These are phyloP conservation scores for Amphibalanus amphitrite DNA, from an alignment of 1,140 invertebrate genomes.

Conservation along the genomic window DNA sequence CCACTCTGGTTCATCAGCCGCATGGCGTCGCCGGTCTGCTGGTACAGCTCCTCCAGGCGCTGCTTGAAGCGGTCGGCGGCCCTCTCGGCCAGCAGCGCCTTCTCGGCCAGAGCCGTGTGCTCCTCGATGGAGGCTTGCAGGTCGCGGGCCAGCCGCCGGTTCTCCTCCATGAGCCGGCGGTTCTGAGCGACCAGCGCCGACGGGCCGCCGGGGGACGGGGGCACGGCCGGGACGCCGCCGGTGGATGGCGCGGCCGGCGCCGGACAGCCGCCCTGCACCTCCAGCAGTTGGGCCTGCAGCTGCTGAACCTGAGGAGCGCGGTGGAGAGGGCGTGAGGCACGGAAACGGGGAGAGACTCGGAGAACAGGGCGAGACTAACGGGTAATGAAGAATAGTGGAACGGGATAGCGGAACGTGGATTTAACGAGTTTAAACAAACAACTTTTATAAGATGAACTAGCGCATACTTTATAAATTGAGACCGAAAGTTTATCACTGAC, in stretches of 20 bases:
- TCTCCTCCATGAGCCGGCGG: constrained; percentile 18
- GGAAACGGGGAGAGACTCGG: no score
- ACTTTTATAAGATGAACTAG: no score
- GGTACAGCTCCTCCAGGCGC: constrained; percentile 24
- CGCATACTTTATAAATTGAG: no score
- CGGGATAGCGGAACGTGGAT: no score
- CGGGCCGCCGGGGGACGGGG: constrained; percentile 6
- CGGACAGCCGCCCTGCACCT: constrained; percentile 6
- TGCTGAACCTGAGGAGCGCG: constrained; percentile 25
- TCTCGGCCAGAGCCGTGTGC: constrained; percentile 22
- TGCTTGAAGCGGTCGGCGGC: constrained; percentile 17
- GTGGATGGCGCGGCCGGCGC: no score
- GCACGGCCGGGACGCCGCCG: no score
- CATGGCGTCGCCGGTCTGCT: constrained; percentile 21
- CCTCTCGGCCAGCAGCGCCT: constrained; percentile 19
- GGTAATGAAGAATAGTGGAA: no score
- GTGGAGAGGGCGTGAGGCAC: no score
- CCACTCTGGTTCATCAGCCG: constrained; percentile 18
- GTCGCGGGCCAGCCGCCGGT: constrained; percentile 18
- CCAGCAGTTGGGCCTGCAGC: constrained; percentile 25
- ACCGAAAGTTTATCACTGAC: no score
- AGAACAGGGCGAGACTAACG: no score
- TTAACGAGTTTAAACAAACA: no score
- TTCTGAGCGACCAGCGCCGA: constrained; percentile 11
- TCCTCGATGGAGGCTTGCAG: constrained; percentile 20